Evolutionary conservation across 2,797 vertebrate species (phyloP).

Genomic region (Cyclopterus lumpus): DNA sequence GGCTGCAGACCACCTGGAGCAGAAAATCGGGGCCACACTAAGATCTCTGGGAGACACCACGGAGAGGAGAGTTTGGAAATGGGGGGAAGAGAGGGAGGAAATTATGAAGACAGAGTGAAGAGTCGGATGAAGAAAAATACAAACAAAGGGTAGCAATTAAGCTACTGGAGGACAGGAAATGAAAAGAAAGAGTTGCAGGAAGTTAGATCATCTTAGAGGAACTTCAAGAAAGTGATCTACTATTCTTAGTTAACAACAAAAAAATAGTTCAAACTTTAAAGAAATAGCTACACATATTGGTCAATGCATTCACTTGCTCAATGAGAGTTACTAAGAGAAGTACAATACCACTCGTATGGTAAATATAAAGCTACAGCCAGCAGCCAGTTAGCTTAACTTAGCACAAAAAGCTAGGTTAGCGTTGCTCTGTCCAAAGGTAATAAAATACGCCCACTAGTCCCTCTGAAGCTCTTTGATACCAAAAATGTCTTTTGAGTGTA

Average conservation of each 20-base stretch:
- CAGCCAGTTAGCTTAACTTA: background rate
- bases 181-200: background rate
- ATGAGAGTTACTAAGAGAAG: background rate
- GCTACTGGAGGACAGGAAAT: background rate
- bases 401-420: background rate
- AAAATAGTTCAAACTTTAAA: background rate
- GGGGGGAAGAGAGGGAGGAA: background rate
- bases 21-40: constrained; percentile 50
- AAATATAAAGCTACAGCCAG: background rate
- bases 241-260: background rate
- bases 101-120: constrained; percentile 11
- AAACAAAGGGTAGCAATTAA: constrained; percentile 13
- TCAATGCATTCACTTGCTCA: background rate
- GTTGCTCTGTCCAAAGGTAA: background rate
- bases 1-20: constrained; percentile 82
- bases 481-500: background rate
- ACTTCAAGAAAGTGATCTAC: background rate
- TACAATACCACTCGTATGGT: background rate
- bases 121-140: constrained; percentile 11
- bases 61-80: constrained; percentile 41
- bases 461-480: background rate
- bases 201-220: background rate
- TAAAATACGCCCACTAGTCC: background rate
- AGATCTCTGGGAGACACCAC: constrained; percentile 62
- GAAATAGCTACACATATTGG: background rate